Percentiles rank a stretch among this genome's conserved stretches.
These are phyloP conservation scores for Cantharis rustica DNA, from an alignment of 2,888 invertebrate genomes.

Conservation along the genomic window DNA sequence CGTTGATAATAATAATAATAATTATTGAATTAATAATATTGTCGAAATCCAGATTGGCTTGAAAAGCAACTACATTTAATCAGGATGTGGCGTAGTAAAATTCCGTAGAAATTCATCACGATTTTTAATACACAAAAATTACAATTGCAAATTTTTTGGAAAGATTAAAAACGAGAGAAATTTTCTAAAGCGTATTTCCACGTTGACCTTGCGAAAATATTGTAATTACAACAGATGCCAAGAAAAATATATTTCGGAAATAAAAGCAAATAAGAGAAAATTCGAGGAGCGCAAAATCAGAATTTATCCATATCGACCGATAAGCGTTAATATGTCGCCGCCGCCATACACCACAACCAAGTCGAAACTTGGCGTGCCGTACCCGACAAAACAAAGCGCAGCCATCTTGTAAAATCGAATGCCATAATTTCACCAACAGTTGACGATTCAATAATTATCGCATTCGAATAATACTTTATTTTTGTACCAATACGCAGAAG, in stretches of 20 bases:
- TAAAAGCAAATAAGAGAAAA: conserved; percentile 1
- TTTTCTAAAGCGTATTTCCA: background rate
- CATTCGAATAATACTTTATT: background rate
- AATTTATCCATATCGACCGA: background rate
- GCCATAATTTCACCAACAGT: background rate
- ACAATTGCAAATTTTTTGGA: background rate
- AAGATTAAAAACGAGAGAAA: background rate
- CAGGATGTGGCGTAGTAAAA: too few relatives aligned
- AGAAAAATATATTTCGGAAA: background rate
- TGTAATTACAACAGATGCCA: background rate
- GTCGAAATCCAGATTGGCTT: too few relatives aligned
- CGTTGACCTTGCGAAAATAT: background rate
- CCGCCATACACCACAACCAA: background rate
- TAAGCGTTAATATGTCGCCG: background rate
- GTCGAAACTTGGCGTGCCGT: background rate
- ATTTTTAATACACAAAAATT: background rate
- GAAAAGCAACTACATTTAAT: too few relatives aligned
- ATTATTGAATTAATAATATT: too few relatives aligned
- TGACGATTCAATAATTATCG: background rate
- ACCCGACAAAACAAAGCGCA: background rate
- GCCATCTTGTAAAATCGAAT: background rate
- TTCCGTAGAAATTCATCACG: too few relatives aligned
- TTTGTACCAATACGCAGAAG: background rate
- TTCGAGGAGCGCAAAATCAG: conserved; percentile 4
- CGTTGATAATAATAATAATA: too few relatives aligned